A percentile compares a stretch with the other conserved stretches of the same genome.
phyloP scores from a whole-genome alignment of 2,113 vertebrate species.

The Onychostruthus taczanowskii region DNA sequence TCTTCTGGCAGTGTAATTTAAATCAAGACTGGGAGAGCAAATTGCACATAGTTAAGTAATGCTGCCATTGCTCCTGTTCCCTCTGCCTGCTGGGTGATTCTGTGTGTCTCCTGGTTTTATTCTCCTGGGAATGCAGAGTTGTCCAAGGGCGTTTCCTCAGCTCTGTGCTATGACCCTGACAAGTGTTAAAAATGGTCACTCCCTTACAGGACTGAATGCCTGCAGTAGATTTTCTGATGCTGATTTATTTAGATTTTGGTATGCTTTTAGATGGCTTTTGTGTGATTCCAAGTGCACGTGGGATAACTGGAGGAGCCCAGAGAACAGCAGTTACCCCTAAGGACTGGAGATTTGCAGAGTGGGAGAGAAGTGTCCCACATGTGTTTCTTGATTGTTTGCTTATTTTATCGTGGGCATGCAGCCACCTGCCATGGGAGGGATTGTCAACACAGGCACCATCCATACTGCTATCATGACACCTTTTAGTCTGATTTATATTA shows the following conservation, averaged over 20 bases:
- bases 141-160: not conserved
- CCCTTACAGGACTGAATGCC: not conserved
- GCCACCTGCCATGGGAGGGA: not conserved
- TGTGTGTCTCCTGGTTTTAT: not conserved
- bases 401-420: not conserved
- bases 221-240: not conserved
- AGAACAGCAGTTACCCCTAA: not conserved
- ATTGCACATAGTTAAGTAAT: constrained; percentile 54
- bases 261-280: not conserved
- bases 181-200: not conserved
- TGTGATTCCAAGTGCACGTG: not conserved
- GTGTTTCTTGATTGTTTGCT: constrained; percentile 1
- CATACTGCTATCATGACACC: not conserved
- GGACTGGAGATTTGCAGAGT: not conserved
- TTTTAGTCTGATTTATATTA: not conserved
- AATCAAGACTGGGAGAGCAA: constrained; percentile 60
- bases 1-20: constrained; percentile 59
- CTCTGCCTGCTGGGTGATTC: constrained; percentile 30
- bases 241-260: constrained; percentile 35
- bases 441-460: not conserved
- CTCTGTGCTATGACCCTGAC: not conserved
- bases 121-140: not conserved
- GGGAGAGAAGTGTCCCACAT: not conserved
- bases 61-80: constrained; percentile 17
- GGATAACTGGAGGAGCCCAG: not conserved